A percentile compares a stretch with the other conserved stretches of the same genome.
phyloP scores from a whole-genome alignment of 2,113 vertebrate genomes.

The Malurus melanocephalus region DNA sequence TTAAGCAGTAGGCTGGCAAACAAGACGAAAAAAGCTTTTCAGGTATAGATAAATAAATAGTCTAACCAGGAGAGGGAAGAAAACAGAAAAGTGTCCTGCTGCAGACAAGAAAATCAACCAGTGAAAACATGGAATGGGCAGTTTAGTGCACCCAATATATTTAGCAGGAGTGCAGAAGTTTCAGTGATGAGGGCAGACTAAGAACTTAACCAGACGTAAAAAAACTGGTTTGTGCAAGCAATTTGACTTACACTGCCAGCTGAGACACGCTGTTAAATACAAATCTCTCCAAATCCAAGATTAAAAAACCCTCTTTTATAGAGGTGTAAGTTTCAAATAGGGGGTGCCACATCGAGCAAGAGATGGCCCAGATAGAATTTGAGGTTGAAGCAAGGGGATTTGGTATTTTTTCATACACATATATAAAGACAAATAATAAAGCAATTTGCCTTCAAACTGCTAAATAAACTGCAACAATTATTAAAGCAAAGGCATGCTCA shows the following conservation, averaged over 20 bases:
- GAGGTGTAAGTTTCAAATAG: neutral
- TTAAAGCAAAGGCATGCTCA: neutral
- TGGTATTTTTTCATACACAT: neutral
- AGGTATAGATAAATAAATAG: neutral
- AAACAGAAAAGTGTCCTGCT: neutral
- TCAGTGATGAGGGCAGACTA: neutral
- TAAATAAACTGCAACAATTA: neutral
- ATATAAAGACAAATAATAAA: neutral
- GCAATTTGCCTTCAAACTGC: neutral
- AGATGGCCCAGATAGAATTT: rapidly evolving
- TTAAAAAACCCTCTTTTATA: neutral
- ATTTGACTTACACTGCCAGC: neutral
- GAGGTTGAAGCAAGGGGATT: neutral
- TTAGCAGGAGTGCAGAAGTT: neutral
- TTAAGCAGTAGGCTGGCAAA: neutral
- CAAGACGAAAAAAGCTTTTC: neutral
- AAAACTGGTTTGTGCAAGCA: neutral
- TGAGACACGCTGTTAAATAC: neutral
- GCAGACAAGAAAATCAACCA: neutral
- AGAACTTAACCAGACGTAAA: neutral
- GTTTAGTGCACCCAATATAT: neutral
- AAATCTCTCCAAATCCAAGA: neutral
- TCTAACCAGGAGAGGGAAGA: neutral
- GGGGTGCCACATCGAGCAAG: neutral
- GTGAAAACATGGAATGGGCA: neutral